Base-by-base conservation (phyloP, 2,797 vertebrate genomes). In the Gila robusta region DNA sequence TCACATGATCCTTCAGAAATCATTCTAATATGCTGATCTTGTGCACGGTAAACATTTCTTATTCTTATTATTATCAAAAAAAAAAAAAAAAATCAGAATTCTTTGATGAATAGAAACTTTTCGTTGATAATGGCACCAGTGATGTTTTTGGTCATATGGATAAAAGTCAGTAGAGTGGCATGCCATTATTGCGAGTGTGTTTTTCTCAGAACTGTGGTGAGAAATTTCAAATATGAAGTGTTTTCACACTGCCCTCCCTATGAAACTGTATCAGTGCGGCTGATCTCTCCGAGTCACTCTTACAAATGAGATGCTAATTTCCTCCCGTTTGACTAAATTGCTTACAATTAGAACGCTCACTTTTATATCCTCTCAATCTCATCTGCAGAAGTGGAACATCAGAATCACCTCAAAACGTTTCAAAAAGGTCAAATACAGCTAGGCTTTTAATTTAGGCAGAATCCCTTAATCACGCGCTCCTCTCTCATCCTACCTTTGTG, bases 291-390 rank as follows among this genome's bases (percentile, higher is more conserved):
- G 21, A 66, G 56, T 84, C 81, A 79, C 39, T 69, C 49, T 85
- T 87, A 76, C 54, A 85, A 85, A 86, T 66, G 62, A 83, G 76
- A 87, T 87, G 86, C 86, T 83, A 87, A 89, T 89, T 89, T 81
- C 78, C 62, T 59, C 56, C n/a, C 16, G 28, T 83, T 83, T 89
- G 47, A 54, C 12, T 71, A 88, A 88, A 87, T 84, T 47, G 78
- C 59, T 76, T 79, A 86, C 79, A 70, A 87, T 80, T 70, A 86
- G 76, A 83, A 67, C 16, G 28, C 79, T 85, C 79, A 74, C 76
- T 85, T 86, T 85, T 64, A 78, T 59, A 80, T 80, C 69, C 82
- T 83, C 76, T 87, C 56, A 66, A 81, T 81, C 64, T 85, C 77
- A 69, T 79, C 80, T 79, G 76, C 59, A 54, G 56, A 86, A 70